Percentiles rank a stretch among this genome's conserved stretches.
Evolutionary conservation across 2,113 vertebrate genomes (phyloP).

Genomic region (Dicentrarchus labrax): DNA sequence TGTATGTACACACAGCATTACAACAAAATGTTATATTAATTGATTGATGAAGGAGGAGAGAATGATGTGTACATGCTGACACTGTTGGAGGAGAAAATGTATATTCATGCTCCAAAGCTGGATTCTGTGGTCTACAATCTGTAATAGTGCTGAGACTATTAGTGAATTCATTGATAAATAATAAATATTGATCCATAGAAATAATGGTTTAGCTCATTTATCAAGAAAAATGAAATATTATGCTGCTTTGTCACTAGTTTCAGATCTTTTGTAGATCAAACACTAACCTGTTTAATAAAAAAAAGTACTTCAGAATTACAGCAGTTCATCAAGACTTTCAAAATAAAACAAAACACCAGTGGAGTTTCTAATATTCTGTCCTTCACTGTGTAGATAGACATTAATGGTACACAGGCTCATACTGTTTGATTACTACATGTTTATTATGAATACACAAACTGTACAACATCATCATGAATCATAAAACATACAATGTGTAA

Average conservation of each 20-base stretch:
- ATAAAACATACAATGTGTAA: background rate
- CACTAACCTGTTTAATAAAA: no score
- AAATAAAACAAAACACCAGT: no score
- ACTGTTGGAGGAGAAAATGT: background rate
- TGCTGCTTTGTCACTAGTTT: no score
- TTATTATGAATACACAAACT: background rate
- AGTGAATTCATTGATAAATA: no score
- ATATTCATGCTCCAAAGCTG: background rate
- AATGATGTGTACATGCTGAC: background rate
- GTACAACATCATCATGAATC: background rate
- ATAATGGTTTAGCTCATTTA: background rate
- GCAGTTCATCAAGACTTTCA: no score
- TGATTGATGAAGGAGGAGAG: background rate
- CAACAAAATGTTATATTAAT: constrained; percentile 53
- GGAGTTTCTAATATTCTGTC: background rate
- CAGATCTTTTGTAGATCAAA: no score
- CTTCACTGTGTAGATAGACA: background rate
- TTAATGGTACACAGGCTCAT: background rate
- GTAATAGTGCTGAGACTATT: background rate
- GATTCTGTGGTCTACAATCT: background rate
- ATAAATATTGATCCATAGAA: no score
- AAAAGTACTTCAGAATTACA: no score
- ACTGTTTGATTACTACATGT: background rate
- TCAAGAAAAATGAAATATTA: no score
- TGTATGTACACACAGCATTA: constrained; percentile 90